Evolutionary conservation across 2,888 invertebrate genomes (phyloP), one percentile per base, ranked within the genome.

Genomic region (Falcaria lacertinaria): DNA sequence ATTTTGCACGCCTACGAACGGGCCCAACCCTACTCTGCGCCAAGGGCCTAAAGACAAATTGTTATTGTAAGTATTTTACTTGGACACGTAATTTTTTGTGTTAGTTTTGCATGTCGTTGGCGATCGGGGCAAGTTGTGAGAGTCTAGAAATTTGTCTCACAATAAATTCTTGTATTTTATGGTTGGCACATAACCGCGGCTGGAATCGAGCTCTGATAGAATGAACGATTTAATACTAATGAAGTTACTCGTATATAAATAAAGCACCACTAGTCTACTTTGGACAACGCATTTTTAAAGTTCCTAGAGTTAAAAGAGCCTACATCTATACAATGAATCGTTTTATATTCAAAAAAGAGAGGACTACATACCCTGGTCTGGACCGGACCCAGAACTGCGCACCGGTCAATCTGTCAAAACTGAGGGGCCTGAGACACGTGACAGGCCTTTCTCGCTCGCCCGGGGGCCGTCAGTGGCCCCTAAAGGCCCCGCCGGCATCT

Each of bases 361-460:
- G 50, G 95, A 96, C 67, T 96, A 96, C 69, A 91, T 95, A 39
- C 93, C 95, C 3, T 96, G 96, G 96, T 93, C 94, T 54, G 96
- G 96, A 0, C 93, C 95, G 0, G 94, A 96, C 76, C 92, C 93
- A 0, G 90, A 90, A 39, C 77, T 93, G 13, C 79, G 90, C 5
- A 76, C 78, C 17, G 92, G 91, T 0, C 74, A 84, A n/a, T 76
- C 82, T 44, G 94, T 94, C 1, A 87, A 92, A 1, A 90, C 93
- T 52, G 68, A 86, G 22, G 87, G 83, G 0, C 81, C 90, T 0
- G 83, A 78, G 38, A 53, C 65, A 1, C 87, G 87, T 1, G 85
- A 89, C 11, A 72, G 66, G 35, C 39, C 53, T 1, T 42, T 47
- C 13, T 84, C 88, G 41, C 81, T 90, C 34, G 90, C 95, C 1